These are phyloP conservation scores for Oncorhynchus keta DNA, from an alignment of 2,113 vertebrate genomes.

Conservation along the genomic window DNA sequence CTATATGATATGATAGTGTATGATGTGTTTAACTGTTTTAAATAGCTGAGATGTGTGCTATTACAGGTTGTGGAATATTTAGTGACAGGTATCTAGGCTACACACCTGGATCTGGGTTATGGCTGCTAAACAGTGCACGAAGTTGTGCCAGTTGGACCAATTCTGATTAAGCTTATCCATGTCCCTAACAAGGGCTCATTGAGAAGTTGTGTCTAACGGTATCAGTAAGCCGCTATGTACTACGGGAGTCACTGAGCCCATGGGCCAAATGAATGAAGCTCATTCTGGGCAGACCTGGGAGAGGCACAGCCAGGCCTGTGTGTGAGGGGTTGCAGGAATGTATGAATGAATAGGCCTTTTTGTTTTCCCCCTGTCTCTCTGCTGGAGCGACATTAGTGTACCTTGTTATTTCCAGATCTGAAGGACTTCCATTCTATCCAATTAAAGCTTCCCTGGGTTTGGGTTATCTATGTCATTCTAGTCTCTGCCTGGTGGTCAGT, in stretches of 20 bases:
- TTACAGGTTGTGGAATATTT: too few relatives aligned
- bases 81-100: not conserved
- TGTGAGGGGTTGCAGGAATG: conserved; percentile 10
- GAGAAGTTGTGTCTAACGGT: not conserved
- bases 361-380: conserved; percentile 27
- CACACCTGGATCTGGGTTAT: not conserved
- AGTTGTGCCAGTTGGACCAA: not conserved
- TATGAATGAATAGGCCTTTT: conserved; percentile 50
- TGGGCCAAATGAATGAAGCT: conserved; percentile 22
- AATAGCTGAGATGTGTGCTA: too few relatives aligned
- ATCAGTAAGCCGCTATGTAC: conserved; percentile 20
- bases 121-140: too few relatives aligned
- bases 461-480: too few relatives aligned
- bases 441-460: too few relatives aligned
- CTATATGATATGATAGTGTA: too few relatives aligned
- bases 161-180: not conserved
- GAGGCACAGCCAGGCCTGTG: not conserved
- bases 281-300: not conserved
- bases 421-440: too few relatives aligned
- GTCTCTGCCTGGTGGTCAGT: too few relatives aligned
- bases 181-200: conserved; percentile 11
- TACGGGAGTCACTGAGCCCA: conserved; percentile 13
- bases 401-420: too few relatives aligned
- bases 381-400: too few relatives aligned
- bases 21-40: too few relatives aligned